phyloP scores from a whole-genome alignment of 2,113 vertebrate genomes.

The Eptesicus fuscus region DNA sequence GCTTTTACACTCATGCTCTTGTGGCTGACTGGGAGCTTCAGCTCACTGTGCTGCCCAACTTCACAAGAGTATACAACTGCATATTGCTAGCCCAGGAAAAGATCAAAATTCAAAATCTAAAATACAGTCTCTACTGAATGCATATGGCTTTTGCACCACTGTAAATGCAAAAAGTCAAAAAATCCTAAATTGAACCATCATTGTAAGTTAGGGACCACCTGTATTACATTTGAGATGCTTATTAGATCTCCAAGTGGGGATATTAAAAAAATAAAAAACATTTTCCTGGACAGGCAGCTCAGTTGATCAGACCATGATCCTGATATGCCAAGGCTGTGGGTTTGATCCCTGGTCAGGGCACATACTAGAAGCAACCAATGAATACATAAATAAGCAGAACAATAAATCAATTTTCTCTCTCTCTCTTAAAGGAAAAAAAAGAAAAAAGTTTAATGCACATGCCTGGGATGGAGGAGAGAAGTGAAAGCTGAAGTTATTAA shows the following conservation, averaged over 20 bases:
- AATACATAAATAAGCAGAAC: no score
- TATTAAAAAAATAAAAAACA: neutral
- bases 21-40: neutral
- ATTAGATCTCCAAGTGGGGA: neutral
- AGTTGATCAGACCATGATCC: no score
- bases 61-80: neutral
- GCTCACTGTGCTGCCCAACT: neutral
- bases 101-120: neutral
- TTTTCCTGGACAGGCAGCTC: no score
- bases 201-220: neutral
- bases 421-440: no score
- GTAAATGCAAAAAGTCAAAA: neutral
- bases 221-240: neutral
- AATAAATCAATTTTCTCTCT: no score
- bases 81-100: neutral
- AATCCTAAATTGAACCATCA: neutral
- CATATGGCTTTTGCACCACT: neutral
- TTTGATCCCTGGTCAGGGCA: no score
- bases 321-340: no score
- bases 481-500: neutral
- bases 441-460: neutral
- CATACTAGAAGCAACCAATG: no score
- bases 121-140: neutral
- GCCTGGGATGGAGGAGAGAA: neutral
- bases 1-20: neutral